Evolutionary conservation across 2,113 vertebrate species (phyloP), one percentile per base, ranked within the genome.

Genomic region (Cisticola juncidis): DNA sequence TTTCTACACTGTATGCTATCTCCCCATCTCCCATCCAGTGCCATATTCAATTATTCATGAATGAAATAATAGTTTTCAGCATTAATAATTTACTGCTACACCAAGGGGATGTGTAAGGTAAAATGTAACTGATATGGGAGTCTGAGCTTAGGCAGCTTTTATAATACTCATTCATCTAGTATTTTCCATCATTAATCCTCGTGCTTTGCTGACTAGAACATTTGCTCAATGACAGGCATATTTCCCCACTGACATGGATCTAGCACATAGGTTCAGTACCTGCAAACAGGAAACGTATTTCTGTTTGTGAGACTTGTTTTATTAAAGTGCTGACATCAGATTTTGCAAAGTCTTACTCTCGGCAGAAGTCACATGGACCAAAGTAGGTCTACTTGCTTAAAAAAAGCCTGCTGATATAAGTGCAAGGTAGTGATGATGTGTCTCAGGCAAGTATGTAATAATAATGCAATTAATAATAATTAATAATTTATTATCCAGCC

Each of bases 41-140:
- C 88, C 94, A 81, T 93, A 92, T 62, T 98, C 93, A 98, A 99
- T 98, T 98, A 99, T 99, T 98, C 96, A 99, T 98, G 95, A 98
- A 97, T 95, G 96, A 97, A 98, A 98, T 97, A 98, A 97, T 97
- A 97, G 96, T 98, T 96, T 98, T 97, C 97, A 97, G 83, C 95
- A 95, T 98, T 98, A 98, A 98, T 98, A 98, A 98, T 99, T 98
- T 95, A 98, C 95, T 92, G 70, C 95, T 96, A 98, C 96, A 97
- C 95, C 92, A 97, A 97, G 94, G 95, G 96, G 96, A 94, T 73
- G 56, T 71, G 89, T 96, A 92, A 97, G 96, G 95, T 81, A 98
- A 97, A 97, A 97, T 96, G 95, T 97, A 98, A 98, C 98, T 96
- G 95, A 97, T 87, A 90, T 40, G 92, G 93, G 96, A 97, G 96